Percentiles rank a stretch among this genome's conserved stretches.
These are phyloP conservation scores for Cylindroiulus punctatus DNA, from an alignment of 2,888 invertebrate species.

Conservation along the genomic window DNA sequence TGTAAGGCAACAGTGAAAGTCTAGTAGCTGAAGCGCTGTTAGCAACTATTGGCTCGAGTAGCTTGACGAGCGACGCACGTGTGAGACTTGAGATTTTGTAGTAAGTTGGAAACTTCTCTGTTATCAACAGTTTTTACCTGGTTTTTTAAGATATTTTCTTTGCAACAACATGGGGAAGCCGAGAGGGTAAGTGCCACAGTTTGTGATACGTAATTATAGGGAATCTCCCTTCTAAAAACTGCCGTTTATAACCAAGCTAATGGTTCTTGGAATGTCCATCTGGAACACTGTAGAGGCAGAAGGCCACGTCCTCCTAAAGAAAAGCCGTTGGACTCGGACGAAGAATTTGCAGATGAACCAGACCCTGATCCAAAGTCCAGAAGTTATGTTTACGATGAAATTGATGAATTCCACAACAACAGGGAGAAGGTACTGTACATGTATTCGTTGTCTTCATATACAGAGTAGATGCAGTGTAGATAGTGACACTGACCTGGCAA, in stretches of 20 bases:
- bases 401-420: constrained; percentile 57
- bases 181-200: neutral
- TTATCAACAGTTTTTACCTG: neutral
- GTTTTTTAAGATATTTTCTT: neutral
- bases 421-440: constrained; percentile 56
- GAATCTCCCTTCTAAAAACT: too few species aligned
- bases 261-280: neutral
- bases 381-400: constrained; percentile 55
- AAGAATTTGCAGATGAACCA: constrained; percentile 18
- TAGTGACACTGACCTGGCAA: too few species aligned
- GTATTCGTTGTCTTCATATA: neutral
- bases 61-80: too few species aligned
- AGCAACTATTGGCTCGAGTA: too few species aligned
- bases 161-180: neutral
- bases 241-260: neutral
- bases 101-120: too few species aligned
- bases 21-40: too few species aligned
- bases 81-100: too few species aligned
- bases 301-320: neutral
- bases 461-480: too few species aligned
- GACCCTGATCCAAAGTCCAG: constrained; percentile 55
- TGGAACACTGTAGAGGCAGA: neutral
- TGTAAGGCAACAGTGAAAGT: too few species aligned
- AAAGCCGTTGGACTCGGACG: constrained; percentile 52
- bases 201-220: neutral